These are phyloP conservation scores for Okamejei kenojei DNA, from an alignment of 2,797 vertebrate species.

Conservation along the genomic window DNA sequence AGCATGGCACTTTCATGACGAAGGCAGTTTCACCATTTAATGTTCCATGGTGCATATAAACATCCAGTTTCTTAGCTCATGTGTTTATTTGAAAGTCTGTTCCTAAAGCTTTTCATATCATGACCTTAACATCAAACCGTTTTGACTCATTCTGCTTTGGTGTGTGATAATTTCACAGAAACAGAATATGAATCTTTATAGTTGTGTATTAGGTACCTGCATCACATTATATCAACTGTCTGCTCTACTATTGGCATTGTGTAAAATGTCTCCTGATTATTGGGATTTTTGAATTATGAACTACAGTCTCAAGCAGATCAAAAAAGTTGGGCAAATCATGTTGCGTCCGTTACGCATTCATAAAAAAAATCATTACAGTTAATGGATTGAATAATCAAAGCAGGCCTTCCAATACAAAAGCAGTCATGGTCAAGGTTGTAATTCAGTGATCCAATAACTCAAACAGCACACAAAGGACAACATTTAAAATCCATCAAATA, in stretches of 20 bases:
- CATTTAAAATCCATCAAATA: conserved; percentile 55
- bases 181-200: background rate
- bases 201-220: background rate
- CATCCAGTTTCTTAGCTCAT: too few species aligned
- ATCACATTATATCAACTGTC: background rate
- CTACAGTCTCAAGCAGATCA: background rate
- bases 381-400: background rate
- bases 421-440: conserved; percentile 52
- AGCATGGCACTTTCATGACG: too few species aligned
- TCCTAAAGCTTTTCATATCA: background rate
- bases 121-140: background rate
- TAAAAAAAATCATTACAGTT: background rate
- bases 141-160: background rate
- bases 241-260: too few species aligned
- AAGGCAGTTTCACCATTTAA: too few species aligned
- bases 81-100: background rate
- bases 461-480: conserved; percentile 40
- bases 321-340: background rate
- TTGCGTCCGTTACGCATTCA: background rate
- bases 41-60: too few species aligned
- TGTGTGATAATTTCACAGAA: background rate
- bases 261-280: background rate
- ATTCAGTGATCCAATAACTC: conserved; percentile 53
- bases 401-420: background rate
- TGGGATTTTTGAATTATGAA: background rate